phyloP scores from a whole-genome alignment of 64 coral and sea anemone species.

The Porites lutea region DNA sequence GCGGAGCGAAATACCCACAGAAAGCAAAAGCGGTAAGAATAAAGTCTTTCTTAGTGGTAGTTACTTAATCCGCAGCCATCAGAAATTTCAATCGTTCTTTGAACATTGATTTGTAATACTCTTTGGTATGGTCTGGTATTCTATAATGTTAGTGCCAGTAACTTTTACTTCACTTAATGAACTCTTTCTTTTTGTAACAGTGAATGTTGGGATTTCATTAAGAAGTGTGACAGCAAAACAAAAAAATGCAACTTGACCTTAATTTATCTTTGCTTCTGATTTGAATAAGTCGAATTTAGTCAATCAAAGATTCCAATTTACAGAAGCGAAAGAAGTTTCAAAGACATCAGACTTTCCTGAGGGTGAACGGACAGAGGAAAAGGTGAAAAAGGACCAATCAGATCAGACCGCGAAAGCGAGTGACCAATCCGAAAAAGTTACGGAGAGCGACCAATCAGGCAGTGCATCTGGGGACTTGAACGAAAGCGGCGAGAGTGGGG shows the following conservation, averaged over 20 bases:
- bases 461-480: neutral
- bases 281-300: too few relatives aligned
- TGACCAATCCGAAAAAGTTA: neutral
- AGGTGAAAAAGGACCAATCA: neutral
- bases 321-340: neutral
- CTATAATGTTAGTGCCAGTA: neutral
- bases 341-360: neutral
- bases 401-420: neutral
- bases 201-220: too few relatives aligned
- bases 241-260: neutral
- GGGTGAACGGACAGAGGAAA: neutral
- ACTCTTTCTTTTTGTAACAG: neutral
- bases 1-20: constrained; percentile 51
- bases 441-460: neutral
- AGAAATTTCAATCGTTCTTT: too few relatives aligned
- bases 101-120: too few relatives aligned
- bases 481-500: neutral
- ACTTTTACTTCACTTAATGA: neutral
- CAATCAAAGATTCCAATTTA: neutral
- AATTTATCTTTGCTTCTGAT: neutral
- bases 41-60: neutral
- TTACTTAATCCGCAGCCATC: neutral
- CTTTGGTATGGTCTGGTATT: too few relatives aligned
- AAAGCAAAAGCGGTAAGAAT: constrained; percentile 4
- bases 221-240: neutral